phyloP scores from a whole-genome alignment of 2,888 invertebrate species.

The Nematopogon swammerdamellus region DNA sequence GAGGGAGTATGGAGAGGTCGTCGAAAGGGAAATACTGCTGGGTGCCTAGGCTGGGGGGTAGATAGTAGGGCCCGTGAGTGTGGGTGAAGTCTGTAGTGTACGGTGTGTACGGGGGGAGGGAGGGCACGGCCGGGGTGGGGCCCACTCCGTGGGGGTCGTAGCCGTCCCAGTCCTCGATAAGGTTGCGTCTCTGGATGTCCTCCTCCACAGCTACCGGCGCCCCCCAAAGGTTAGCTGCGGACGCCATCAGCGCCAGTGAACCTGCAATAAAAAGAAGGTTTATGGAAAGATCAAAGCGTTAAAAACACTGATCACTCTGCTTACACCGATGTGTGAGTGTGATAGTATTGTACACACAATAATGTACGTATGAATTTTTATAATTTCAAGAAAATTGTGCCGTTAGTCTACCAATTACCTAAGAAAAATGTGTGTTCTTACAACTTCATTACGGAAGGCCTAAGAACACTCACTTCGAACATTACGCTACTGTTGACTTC shows the following conservation, averaged over 20 bases:
- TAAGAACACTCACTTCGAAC: too few species aligned
- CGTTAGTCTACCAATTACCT: too few species aligned
- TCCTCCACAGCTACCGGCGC: conserved; percentile 47
- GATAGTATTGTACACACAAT: too few species aligned
- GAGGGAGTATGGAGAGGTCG: conserved; percentile 43
- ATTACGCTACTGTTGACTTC: too few species aligned
- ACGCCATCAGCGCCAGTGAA: conserved; percentile 62
- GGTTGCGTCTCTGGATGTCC: conserved; percentile 48
- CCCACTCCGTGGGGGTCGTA: conserved; percentile 59
- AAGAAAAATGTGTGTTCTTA: too few species aligned
- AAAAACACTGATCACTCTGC: conserved; percentile 2
- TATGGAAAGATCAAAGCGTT: background rate
- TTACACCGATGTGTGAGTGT: conserved; percentile 1
- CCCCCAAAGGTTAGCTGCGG: conserved; percentile 66
- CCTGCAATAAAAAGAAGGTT: conserved; percentile 53
- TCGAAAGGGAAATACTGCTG: conserved; percentile 49
- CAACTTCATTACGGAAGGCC: too few species aligned
- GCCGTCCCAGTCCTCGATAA: conserved; percentile 62
- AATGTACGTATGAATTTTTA: too few species aligned
- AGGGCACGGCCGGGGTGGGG: conserved; percentile 54
- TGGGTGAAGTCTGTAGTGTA: conserved; percentile 33
- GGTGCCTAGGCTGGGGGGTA: conserved; percentile 35
- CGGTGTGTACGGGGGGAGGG: conserved; percentile 59
- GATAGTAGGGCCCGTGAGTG: conserved; percentile 17
- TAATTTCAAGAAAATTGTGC: too few species aligned